Conservation (phyloP, 2,888 invertebrate species). For the Blera fallax region DNA sequence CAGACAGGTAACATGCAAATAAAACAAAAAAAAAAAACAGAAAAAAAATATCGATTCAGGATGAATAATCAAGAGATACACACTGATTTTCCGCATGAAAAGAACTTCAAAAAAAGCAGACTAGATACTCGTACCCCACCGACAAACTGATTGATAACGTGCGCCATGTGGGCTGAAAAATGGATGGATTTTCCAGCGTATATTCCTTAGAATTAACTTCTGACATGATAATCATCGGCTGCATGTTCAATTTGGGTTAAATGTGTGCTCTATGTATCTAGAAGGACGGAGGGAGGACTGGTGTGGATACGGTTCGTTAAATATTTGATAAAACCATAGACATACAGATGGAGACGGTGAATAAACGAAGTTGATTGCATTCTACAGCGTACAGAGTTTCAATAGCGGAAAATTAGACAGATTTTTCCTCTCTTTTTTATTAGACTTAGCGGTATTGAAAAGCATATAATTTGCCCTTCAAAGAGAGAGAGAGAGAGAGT, state of each 20-base stretch:
- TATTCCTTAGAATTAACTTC: conserved; percentile 13
- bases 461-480: conserved; percentile 21
- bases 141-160: conserved; percentile 9
- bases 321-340: conserved; percentile 28
- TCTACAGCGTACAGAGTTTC: background rate
- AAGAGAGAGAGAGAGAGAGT: background rate
- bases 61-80: background rate
- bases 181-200: background rate
- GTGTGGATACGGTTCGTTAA: conserved; percentile 47
- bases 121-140: background rate
- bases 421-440: background rate
- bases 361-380: conserved; percentile 14
- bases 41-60: background rate
- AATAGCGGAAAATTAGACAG: conserved; percentile 32
- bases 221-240: conserved; percentile 29
- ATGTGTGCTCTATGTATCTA: background rate
- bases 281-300: background rate
- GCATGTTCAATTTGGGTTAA: conserved; percentile 19
- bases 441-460: conserved; percentile 24
- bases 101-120: background rate
- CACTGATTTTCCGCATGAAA: conserved; percentile 22
- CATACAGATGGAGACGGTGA: conserved; percentile 5
- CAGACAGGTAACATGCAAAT: conserved; percentile 19
- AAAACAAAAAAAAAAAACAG: background rate
- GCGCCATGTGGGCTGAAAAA: conserved; percentile 11